Evolutionary conservation across 1,140 invertebrate genomes (phyloP), one percentile per base, ranked within the genome.

Genomic region (Parasteatoda tepidariorum): DNA sequence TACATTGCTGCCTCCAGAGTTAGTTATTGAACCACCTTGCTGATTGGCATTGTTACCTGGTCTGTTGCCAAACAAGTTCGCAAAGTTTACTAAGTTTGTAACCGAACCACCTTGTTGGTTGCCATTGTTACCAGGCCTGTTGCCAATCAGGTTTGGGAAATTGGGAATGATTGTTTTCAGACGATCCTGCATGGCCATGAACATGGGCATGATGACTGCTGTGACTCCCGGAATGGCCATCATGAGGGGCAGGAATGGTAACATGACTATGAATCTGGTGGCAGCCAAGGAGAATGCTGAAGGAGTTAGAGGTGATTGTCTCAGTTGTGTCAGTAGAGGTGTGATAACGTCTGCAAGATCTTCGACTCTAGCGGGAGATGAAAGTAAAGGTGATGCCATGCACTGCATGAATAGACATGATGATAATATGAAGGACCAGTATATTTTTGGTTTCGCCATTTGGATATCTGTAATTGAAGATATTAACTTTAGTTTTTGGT

Each of bases 241-340:
- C 81, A 83, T 30, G 0, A 83, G 62, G 2, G 81, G 81, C 15
- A 83, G 41, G 26, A 83, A 83, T 13, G 81, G 81, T 15, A 83
- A 30, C 81, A 83, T 73, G 0, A 83, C 81, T 3, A 83, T 83
- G 70, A 83, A 83, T 5, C 81, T 54, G n/a, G 81, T 83, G 18
- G 81, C 81, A 0, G 81, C 81, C 57, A 73, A 30, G 0, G 81
- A 30, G 22, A 83, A 83, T 24, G 73, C 67, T 2, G 81, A 83
- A 24, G 81, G 81, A 0, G 38, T 26, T 9, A 83, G 28, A 3
- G 66, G 78, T 13, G 24, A 41, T 11, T 83, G 68, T 15, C 81
- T 22, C 15, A 9, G 15, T n/a, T n/a, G 6, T 7, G 41, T 18
- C 41, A 48, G 41, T 7, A 18, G 7, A 18, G 41, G 7, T 13